Evolutionary conservation across 2,888 invertebrate genomes (phyloP), one percentile per base, ranked within the genome.

Genomic region (Drosophila setosimentum): DNA sequence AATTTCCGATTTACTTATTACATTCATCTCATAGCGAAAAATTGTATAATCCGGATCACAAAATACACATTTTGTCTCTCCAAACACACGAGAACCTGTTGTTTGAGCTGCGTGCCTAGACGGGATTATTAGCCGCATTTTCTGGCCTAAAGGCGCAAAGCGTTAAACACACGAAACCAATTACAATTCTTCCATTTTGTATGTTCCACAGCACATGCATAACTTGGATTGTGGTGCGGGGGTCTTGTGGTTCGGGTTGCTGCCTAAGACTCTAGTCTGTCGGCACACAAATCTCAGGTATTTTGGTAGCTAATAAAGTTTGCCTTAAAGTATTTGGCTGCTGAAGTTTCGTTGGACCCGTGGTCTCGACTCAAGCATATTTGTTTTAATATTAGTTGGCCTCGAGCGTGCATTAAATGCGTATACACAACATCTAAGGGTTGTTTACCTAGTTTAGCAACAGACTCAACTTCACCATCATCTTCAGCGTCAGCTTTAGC

Each of bases 141-240:
- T 66, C 68, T 71, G 59, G 74, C 60, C 82, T 68, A 35, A 50
- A 68, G 72, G 76, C 77, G 54, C 64, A 82, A 77, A 69, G 80
- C 89, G 84, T 85, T 87, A 89, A 85, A 85, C 89, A 89, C 82
- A 85, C 85, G 73, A 85, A 85, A 89, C 89, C 89, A 85, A 85
- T 85, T 80, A 80, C 82, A 77, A 73, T 80, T 66, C 76, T 64
- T 18, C 66, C 67, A 66, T 76, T 78, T 83, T 67, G 69, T 72
- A 79, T 66, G 68, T 73, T 27, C 13, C 33, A 37, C 11, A 33
- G 53, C 63, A 65, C 45, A 79, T 61, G 54, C 48, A 76, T 45
- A 60, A 55, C 69, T 49, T 55, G 40, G 37, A 27, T 18, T 42
- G n/a, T 40, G 2, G 2, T 54, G 59, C 6, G 6, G 30, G 32